These are phyloP conservation scores for Sylvietta virens DNA, from an alignment of 2,113 vertebrate species.

Conservation along the genomic window DNA sequence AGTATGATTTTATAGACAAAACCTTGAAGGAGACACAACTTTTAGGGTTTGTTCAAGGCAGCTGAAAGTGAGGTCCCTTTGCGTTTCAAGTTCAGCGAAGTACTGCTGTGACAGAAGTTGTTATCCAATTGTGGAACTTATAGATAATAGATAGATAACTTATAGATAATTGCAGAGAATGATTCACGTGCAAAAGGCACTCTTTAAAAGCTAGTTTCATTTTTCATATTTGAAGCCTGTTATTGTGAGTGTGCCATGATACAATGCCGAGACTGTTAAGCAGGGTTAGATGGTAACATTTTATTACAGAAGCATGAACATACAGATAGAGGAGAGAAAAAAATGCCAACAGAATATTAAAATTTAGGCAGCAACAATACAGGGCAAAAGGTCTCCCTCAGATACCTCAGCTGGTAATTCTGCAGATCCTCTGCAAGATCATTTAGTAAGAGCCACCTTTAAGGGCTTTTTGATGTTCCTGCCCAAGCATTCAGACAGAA, in stretches of 20 bases:
- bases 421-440: not conserved
- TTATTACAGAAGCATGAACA: not conserved
- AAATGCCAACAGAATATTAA: not conserved
- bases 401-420: not conserved
- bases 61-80: not conserved
- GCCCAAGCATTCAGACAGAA: not conserved
- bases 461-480: not conserved
- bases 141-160: no score
- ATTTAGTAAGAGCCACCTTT: not conserved
- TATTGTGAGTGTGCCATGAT: not conserved
- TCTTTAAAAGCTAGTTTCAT: not conserved
- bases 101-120: not conserved
- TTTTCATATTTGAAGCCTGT: not conserved
- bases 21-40: not conserved
- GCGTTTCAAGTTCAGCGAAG: not conserved
- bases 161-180: not conserved
- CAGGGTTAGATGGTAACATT: not conserved
- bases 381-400: not conserved
- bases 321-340: not conserved
- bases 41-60: not conserved
- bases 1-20: not conserved
- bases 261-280: not conserved
- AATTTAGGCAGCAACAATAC: not conserved
- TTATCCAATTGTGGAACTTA: not conserved
- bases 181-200: not conserved